Evolutionary conservation across 1,140 invertebrate species (phyloP).

Genomic region (Rhagoletis zephyria): DNA sequence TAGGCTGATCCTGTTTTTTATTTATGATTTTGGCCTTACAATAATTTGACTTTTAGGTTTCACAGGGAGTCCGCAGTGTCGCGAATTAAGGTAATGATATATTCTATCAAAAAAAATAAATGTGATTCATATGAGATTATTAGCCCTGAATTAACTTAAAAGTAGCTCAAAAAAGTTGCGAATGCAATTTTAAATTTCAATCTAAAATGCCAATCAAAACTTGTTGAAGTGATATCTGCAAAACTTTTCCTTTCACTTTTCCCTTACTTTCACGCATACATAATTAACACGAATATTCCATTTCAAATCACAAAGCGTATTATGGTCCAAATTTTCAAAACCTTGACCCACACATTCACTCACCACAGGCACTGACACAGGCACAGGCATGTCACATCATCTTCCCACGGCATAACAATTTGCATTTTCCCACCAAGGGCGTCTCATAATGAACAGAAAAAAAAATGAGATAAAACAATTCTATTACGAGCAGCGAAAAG

Average conservation of each 20-base stretch:
- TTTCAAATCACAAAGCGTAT: neutral
- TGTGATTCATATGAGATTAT: too few relatives aligned
- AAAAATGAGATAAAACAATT: conserved; percentile 21
- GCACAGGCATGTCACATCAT: neutral
- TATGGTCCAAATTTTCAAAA: neutral
- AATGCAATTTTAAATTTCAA: too few relatives aligned
- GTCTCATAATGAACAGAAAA: neutral
- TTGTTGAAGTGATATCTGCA: too few relatives aligned
- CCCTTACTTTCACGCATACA: neutral
- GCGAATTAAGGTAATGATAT: too few relatives aligned
- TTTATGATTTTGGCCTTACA: too few relatives aligned
- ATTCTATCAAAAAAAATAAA: too few relatives aligned
- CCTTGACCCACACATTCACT: conserved; percentile 34
- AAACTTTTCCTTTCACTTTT: neutral
- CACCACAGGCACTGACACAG: neutral
- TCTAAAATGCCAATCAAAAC: too few relatives aligned
- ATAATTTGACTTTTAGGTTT: too few relatives aligned
- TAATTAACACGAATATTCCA: neutral
- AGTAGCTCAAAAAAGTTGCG: too few relatives aligned
- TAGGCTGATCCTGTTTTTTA: too few relatives aligned
- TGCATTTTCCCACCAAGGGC: neutral
- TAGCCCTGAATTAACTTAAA: too few relatives aligned
- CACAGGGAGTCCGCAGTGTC: too few relatives aligned
- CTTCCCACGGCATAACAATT: conserved; percentile 8
- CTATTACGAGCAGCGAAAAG: conserved; percentile 22